These are phyloP conservation scores for Apodemia zela DNA, from an alignment of 2,888 invertebrate species.

Conservation along the genomic window DNA sequence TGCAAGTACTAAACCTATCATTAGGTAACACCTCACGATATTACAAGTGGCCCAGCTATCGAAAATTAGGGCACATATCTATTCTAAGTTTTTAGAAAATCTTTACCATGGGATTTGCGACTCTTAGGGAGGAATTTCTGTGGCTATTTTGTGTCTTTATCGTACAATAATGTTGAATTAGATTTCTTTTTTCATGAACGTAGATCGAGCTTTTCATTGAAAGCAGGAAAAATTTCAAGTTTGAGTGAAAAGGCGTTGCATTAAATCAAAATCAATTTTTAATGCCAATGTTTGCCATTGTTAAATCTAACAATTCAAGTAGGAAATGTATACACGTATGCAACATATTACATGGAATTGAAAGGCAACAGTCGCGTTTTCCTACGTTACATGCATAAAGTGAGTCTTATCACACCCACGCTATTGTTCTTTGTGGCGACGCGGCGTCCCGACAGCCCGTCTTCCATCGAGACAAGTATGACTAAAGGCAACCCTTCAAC, in stretches of 20 bases:
- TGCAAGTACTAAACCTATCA: too few relatives aligned
- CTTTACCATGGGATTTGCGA: too few relatives aligned
- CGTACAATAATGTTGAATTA: too few relatives aligned
- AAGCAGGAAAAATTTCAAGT: too few relatives aligned
- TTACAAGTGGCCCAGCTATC: too few relatives aligned
- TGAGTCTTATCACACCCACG: slow-evolving; percentile 17
- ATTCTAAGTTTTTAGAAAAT: too few relatives aligned
- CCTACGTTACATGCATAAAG: neutral
- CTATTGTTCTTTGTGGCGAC: slow-evolving; percentile 19
- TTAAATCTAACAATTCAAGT: neutral
- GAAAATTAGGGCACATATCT: too few relatives aligned
- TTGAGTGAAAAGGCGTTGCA: neutral
- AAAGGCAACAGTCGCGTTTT: slow-evolving; percentile 7
- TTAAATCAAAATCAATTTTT: neutral
- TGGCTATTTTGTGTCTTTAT: too few relatives aligned
- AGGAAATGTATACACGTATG: neutral
- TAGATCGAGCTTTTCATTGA: too few relatives aligned
- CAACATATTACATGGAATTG: neutral
- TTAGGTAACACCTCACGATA: too few relatives aligned
- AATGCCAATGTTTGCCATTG: neutral
- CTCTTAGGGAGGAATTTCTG: too few relatives aligned
- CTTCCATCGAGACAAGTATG: slow-evolving; percentile 22
- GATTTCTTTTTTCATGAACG: too few relatives aligned
- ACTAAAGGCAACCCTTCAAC: slow-evolving; percentile 21
- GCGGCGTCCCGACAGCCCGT: slow-evolving; percentile 17